Percentiles rank a stretch among this genome's conserved stretches.
Conservation (phyloP, 1,140 invertebrate genomes). For the Hyposmocoma kahamanoa region DNA sequence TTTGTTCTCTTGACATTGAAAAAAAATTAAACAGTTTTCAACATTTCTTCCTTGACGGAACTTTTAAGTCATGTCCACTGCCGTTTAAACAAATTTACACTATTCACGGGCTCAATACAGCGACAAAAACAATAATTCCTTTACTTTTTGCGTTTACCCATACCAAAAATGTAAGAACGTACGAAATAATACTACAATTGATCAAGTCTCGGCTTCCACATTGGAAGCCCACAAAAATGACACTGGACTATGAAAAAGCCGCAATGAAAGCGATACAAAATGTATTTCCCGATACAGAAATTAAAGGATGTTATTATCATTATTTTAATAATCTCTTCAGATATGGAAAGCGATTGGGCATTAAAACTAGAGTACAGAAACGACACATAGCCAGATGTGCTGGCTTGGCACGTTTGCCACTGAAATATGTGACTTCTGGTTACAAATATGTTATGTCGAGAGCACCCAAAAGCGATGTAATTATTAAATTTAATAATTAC, state of each 20-base stretch:
- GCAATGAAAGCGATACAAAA: conserved; percentile 5
- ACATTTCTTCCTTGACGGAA: conserved; percentile 7
- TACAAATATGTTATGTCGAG: background rate
- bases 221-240: conserved; percentile 5
- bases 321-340: background rate
- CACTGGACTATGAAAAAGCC: conserved; percentile 1
- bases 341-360: background rate
- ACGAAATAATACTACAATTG: background rate
- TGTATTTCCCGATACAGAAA: background rate
- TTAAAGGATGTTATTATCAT: conserved; percentile 3
- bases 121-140: conserved; percentile 1
- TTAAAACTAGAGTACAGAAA: background rate
- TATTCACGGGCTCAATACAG: background rate
- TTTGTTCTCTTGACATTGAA: background rate
- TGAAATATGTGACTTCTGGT: background rate
- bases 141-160: conserved; percentile 2
- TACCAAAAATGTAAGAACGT: conserved; percentile 5
- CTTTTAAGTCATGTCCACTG: conserved; percentile 6
- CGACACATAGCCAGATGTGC: conserved; percentile 1
- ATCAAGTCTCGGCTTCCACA: background rate
- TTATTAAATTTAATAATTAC: background rate
- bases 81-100: conserved; percentile 6
- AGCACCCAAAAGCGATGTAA: background rate
- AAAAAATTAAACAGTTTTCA: background rate
- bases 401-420: background rate